phyloP scores from a whole-genome alignment of 2,113 vertebrate genomes.

The Chascanopsetta lugubris region DNA sequence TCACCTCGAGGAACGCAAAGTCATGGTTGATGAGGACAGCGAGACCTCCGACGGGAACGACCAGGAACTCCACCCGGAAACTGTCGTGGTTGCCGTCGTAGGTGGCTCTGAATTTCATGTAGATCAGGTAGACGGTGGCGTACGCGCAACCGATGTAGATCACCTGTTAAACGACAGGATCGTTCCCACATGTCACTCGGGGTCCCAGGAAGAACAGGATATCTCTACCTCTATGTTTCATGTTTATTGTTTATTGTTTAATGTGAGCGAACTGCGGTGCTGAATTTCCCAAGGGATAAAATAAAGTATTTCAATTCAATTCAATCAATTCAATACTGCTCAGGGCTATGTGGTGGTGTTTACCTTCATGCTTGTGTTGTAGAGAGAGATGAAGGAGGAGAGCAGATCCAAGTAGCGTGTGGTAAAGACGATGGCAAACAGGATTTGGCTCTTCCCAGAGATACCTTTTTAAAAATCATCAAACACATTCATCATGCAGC shows the following conservation, averaged over 20 bases:
- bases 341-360: background rate
- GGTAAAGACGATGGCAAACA: constrained; percentile 97
- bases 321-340: too few species aligned
- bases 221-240: too few species aligned
- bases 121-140: constrained; percentile 96
- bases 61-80: constrained; percentile 95
- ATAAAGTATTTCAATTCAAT: too few species aligned
- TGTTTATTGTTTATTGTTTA: too few species aligned
- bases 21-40: constrained; percentile 97
- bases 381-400: constrained; percentile 96
- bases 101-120: constrained; percentile 96
- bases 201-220: background rate
- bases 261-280: too few species aligned
- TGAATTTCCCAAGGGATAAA: too few species aligned
- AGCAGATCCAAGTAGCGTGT: constrained; percentile 98
- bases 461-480: constrained; percentile 83
- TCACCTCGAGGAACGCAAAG: constrained; percentile 95
- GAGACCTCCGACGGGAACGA: constrained; percentile 95
- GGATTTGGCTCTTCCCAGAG: constrained; percentile 99
- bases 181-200: background rate
- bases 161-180: constrained; percentile 76
- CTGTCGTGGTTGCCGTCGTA: constrained; percentile 99
- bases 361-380: constrained; percentile 99
- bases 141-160: constrained; percentile 95
- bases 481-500: background rate